These are phyloP conservation scores for Drosophila ohnishii DNA, from an alignment of 1,140 invertebrate species.

Conservation along the genomic window DNA sequence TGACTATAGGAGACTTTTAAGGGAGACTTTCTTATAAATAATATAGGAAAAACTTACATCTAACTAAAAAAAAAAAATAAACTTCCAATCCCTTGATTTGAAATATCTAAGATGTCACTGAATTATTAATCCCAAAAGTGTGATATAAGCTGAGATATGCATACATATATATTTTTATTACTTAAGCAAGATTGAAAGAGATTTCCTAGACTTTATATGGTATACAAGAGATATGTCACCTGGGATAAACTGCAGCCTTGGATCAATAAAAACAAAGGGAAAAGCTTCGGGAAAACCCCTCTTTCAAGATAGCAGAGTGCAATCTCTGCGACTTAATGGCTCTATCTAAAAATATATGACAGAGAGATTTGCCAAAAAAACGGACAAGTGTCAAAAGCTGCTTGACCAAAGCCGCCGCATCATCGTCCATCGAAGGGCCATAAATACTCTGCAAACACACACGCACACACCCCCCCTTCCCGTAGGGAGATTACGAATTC, in stretches of 20 bases:
- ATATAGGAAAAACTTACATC: no score
- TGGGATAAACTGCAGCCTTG: constrained; percentile 12
- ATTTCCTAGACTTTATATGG: neutral
- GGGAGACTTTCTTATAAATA: neutral
- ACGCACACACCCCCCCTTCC: neutral
- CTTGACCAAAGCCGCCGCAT: constrained; percentile 15
- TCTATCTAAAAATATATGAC: constrained; percentile 27
- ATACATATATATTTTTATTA: constrained; percentile 1
- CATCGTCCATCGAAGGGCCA: constrained; percentile 34
- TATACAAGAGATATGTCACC: constrained; percentile 14
- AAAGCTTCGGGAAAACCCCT: constrained; percentile 10
- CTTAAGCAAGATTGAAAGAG: constrained; percentile 7
- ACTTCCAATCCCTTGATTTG: neutral
- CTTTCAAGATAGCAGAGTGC: constrained; percentile 39
- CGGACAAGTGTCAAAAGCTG: constrained; percentile 33
- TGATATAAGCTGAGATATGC: neutral
- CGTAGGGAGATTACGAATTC: constrained; percentile 61
- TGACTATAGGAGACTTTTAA: neutral
- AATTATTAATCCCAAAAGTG: neutral
- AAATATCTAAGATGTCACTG: neutral
- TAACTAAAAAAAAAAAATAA: no score
- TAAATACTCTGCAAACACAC: constrained; percentile 30
- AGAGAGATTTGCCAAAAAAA: constrained; percentile 24
- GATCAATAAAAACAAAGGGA: neutral
- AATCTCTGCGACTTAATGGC: constrained; percentile 33